A percentile compares a stretch with the other conserved stretches of the same genome.
These are phyloP conservation scores for Hemistola chrysoprasaria DNA, from an alignment of 2,888 invertebrate genomes.

Conservation along the genomic window DNA sequence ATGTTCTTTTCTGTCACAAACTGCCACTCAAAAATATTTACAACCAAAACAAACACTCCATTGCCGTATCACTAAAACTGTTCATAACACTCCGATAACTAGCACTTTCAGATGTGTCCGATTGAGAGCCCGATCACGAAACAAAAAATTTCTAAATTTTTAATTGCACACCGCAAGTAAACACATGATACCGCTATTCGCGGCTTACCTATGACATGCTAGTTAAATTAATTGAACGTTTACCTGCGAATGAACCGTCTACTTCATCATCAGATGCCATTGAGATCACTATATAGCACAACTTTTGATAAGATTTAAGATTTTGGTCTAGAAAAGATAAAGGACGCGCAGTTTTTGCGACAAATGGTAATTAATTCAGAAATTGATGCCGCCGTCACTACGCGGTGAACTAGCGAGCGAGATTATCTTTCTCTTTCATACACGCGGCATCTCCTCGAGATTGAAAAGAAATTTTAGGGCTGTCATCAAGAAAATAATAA, in stretches of 20 bases:
- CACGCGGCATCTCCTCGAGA: constrained; percentile 39
- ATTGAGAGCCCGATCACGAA: constrained; percentile 36
- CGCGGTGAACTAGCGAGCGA: constrained; percentile 65
- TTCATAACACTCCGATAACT: constrained; percentile 34
- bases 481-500: constrained; percentile 3
- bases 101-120: constrained; percentile 29
- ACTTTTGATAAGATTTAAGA: constrained; percentile 57
- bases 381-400: constrained; percentile 82
- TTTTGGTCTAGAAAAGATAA: constrained; percentile 75
- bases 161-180: constrained; percentile 83
- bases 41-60: constrained; percentile 67
- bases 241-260: constrained; percentile 93
- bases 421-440: constrained; percentile 59
- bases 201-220: constrained; percentile 83
- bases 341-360: constrained; percentile 83
- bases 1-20: constrained; percentile 84
- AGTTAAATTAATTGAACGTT: constrained; percentile 79
- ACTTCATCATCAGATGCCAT: constrained; percentile 96
- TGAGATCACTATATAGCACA: constrained; percentile 68
- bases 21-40: constrained; percentile 81
- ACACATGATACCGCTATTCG: constrained; percentile 83
- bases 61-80: constrained; percentile 37
- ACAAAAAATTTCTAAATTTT: constrained; percentile 69
- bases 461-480: constrained; percentile 48
- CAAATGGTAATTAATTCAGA: constrained; percentile 83